Evolutionary conservation across 2,797 vertebrate species (phyloP).

Genomic region (Onychomys leucogaster): DNA sequence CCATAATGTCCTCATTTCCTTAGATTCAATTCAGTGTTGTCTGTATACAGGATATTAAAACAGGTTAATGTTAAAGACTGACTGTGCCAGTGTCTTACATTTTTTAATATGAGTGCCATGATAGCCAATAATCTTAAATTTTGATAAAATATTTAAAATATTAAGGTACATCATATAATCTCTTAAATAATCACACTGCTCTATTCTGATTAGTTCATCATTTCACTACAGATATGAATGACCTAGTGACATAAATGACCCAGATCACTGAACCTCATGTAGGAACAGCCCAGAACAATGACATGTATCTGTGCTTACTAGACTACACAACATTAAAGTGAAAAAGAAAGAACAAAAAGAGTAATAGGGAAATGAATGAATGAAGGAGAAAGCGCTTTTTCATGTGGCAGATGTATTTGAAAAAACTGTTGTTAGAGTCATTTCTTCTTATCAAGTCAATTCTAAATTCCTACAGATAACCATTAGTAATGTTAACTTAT

Average conservation of each 20-base stretch:
- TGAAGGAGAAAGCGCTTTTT: background rate
- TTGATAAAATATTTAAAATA: slow-evolving; percentile 34
- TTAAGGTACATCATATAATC: slow-evolving; percentile 30
- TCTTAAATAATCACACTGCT: slow-evolving; percentile 46
- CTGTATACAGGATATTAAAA: slow-evolving; percentile 9
- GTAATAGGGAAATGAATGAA: background rate
- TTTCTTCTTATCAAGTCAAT: background rate
- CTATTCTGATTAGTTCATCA: slow-evolving; percentile 20
- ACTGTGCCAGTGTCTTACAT: slow-evolving; percentile 35
- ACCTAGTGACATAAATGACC: slow-evolving; percentile 36
- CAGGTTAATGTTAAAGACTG: background rate
- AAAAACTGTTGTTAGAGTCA: background rate
- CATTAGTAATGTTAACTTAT: background rate
- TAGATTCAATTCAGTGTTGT: background rate
- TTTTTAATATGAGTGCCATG: background rate
- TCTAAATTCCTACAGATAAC: background rate
- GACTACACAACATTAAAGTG: background rate
- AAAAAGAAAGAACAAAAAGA: background rate
- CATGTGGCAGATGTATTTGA: background rate
- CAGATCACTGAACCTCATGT: slow-evolving; percentile 16
- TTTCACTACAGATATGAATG: background rate
- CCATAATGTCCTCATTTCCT: background rate
- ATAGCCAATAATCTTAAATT: slow-evolving; percentile 51
- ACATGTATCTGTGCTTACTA: slow-evolving; percentile 17
- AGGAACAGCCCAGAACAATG: background rate